Percentiles rank a stretch among this genome's conserved stretches.
These are phyloP conservation scores for Vombatus ursinus DNA, from an alignment of 2,113 vertebrate genomes.

Conservation along the genomic window DNA sequence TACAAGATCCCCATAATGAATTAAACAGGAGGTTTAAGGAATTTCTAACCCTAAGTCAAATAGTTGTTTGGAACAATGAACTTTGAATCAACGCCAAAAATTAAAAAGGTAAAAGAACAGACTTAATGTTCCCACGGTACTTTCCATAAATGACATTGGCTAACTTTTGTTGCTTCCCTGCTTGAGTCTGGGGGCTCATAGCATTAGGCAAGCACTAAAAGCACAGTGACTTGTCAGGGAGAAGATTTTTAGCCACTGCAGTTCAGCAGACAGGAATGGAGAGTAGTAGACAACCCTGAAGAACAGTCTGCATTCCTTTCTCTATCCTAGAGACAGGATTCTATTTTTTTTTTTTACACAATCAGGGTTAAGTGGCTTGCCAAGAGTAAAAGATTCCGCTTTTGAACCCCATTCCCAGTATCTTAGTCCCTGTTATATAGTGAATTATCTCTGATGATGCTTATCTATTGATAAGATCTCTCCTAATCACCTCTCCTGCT, in stretches of 20 bases:
- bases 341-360: too few relatives aligned
- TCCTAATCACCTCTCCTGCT: too few relatives aligned
- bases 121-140: not conserved
- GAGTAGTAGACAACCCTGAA: not conserved
- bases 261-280: not conserved
- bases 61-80: not conserved
- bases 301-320: not conserved
- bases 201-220: not conserved
- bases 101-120: not conserved
- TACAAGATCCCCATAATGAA: not conserved
- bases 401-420: too few relatives aligned
- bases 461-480: too few relatives aligned
- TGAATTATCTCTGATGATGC: too few relatives aligned
- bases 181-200: not conserved
- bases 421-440: too few relatives aligned
- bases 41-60: not conserved
- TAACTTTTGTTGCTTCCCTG: not conserved
- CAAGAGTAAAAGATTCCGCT: too few relatives aligned
- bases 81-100: not conserved
- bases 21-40: not conserved
- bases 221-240: not conserved
- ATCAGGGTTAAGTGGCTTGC: too few relatives aligned
- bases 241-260: not conserved
- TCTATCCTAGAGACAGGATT: too few relatives aligned
- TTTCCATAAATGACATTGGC: not conserved